These are phyloP conservation scores for Trichonephila clavipes DNA, from an alignment of 1,140 invertebrate genomes.

Conservation along the genomic window DNA sequence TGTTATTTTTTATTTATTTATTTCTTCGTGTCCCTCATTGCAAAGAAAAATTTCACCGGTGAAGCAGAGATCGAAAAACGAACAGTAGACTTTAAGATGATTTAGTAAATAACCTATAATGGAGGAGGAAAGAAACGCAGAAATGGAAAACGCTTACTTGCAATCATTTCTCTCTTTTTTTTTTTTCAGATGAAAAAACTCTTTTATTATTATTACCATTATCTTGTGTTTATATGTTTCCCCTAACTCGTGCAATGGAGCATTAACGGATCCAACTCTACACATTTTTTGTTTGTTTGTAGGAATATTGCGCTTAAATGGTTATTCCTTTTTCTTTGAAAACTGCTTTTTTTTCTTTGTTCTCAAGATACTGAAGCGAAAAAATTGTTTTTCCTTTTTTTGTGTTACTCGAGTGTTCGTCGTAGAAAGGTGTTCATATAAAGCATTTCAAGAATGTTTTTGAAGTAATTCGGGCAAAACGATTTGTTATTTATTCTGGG, in stretches of 20 bases:
- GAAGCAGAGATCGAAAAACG: not conserved
- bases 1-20: too few relatives aligned
- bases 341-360: too few relatives aligned
- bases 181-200: not conserved
- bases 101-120: slow-evolving; percentile 52
- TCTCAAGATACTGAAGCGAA: not conserved
- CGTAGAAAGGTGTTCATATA: too few relatives aligned
- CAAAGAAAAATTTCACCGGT: too few relatives aligned
- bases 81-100: slow-evolving; percentile 24
- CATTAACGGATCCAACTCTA: not conserved
- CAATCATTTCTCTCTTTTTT: too few relatives aligned
- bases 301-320: not conserved
- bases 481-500: too few relatives aligned
- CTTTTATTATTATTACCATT: slow-evolving; percentile 52
- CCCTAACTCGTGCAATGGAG: slow-evolving; percentile 19
- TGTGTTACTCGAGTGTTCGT: too few relatives aligned
- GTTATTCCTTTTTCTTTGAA: too few relatives aligned
- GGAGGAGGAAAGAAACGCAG: not conserved
- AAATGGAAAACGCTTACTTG: not conserved
- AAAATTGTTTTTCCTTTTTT: not conserved
- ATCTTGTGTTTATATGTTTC: slow-evolving; percentile 29
- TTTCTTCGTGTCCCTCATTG: too few relatives aligned
- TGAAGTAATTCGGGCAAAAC: too few relatives aligned
- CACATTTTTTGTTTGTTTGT: not conserved
- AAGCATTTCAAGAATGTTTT: too few relatives aligned